Evolutionary conservation across 2,888 invertebrate species (phyloP), one percentile per base, ranked within the genome.

Genomic region (Malthinus flaveolus): DNA sequence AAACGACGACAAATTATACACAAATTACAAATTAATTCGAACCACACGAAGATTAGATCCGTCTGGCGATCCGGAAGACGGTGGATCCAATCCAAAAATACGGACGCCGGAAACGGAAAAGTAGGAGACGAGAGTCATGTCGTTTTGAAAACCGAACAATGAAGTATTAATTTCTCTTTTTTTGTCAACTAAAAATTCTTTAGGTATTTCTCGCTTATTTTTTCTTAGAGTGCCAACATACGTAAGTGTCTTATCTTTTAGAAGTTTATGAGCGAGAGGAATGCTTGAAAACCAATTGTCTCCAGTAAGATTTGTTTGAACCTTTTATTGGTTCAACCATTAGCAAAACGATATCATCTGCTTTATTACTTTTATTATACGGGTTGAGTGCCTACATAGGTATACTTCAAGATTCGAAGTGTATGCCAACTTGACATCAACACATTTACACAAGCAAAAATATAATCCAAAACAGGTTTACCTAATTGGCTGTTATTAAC

Each of bases 311-410:
- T 45, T 45, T 45, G 10, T 45, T 45, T 23, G 45, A 31, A 45
- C 45, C 32, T 31, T 45, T 7, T 31, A 45, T 45, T 44, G n/a
- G n/a, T n/a, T n/a, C n/a, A n/a, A 45, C 32, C 45, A 45, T 45
- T 45, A 23, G 32, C 45, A 45, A 45, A 45, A 45, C 45, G 23
- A 45, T 45, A 45, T 23, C 45, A n/a, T 45, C 31, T 45, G 32
- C 31, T 32, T 45, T 45, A 45, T 31, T 45, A 11, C 45, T 45
- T 45, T 45, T 45, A 45, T 45, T 45, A 31, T 45, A 45, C 32
- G n/a, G 45, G 32, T 45, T 45, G 31, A 31, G 32, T 45, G 31
- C 31, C 45, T 45, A 45, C 45, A 45, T n/a, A n/a, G n/a, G n/a
- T n/a, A n/a, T n/a, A n/a, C n/a, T n/a, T n/a, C n/a, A n/a, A n/a